These are phyloP conservation scores for Aphidoletes aphidimyza DNA, from an alignment of 2,888 invertebrate genomes.

Conservation along the genomic window DNA sequence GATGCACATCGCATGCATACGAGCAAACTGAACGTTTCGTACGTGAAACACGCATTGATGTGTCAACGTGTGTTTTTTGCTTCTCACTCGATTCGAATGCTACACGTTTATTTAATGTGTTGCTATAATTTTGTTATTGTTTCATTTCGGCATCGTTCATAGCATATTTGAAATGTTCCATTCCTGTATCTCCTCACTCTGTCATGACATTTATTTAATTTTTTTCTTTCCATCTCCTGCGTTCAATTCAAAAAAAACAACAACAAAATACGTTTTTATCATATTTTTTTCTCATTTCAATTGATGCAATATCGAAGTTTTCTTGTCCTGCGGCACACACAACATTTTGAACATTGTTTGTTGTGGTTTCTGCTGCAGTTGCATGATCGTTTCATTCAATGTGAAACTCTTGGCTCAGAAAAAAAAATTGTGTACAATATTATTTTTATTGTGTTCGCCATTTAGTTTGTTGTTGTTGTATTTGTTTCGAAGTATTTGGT, in stretches of 20 bases:
- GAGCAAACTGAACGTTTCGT: too few relatives aligned
- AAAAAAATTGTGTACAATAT: constrained; percentile 29
- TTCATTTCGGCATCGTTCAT: background rate
- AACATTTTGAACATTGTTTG: background rate
- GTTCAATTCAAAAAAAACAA: too few relatives aligned
- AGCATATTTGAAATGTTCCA: background rate
- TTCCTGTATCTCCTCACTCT: background rate
- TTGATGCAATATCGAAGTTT: background rate
- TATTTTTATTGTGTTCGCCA: background rate
- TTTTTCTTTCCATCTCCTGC: background rate
- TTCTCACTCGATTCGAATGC: background rate
- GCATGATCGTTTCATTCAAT: constrained; percentile 12
- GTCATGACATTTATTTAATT: constrained; percentile 17
- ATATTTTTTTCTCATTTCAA: background rate
- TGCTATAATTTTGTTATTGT: background rate
- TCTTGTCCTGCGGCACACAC: background rate
- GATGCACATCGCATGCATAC: too few relatives aligned
- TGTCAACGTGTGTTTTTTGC: background rate
- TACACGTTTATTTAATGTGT: background rate
- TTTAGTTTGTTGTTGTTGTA: background rate
- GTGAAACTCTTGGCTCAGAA: constrained; percentile 27
- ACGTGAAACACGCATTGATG: too few relatives aligned
- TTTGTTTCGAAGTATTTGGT: background rate
- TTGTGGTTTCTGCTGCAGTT: background rate
- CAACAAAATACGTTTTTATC: too few relatives aligned